Conservation (phyloP, 2,113 vertebrate species). For the Stegostoma tigrinum region DNA sequence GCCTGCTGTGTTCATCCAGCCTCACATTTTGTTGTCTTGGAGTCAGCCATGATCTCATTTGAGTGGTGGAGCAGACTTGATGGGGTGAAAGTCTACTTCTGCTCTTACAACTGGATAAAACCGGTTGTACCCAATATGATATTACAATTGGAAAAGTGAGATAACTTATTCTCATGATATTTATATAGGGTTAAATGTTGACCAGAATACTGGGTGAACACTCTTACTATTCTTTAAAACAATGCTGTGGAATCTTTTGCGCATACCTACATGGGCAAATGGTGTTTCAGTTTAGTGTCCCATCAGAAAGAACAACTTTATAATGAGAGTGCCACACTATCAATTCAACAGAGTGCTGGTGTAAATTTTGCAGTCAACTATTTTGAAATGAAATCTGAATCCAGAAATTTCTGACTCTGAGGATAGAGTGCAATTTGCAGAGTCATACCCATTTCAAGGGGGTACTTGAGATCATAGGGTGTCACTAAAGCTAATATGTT, state of each 20-base stretch:
- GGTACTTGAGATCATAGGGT: not conserved
- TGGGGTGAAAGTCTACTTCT: too few relatives aligned
- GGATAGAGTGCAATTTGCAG: too few relatives aligned
- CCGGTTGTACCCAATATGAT: not conserved
- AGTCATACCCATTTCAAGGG: not conserved
- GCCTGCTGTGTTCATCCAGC: too few relatives aligned
- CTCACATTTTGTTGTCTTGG: too few relatives aligned
- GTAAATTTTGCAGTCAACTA: not conserved
- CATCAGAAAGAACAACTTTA: not conserved
- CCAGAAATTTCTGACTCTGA: not conserved
- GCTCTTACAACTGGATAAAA: not conserved
- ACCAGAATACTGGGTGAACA: not conserved
- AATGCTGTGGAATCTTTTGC: not conserved
- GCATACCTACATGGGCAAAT: not conserved
- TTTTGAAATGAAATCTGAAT: not conserved
- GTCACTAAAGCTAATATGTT: not conserved
- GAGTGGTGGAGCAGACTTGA: too few relatives aligned
- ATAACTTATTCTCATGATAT: not conserved
- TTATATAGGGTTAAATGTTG: not conserved
- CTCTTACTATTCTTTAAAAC: not conserved
- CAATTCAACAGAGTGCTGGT: not conserved
- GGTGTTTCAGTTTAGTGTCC: not conserved
- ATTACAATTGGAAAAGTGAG: not conserved
- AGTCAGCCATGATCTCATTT: too few relatives aligned
- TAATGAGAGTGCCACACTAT: not conserved